Percentiles rank a stretch among this genome's conserved stretches.
phyloP scores from a whole-genome alignment of 1,140 invertebrate genomes.

The Pogonognathellus flavescens region DNA sequence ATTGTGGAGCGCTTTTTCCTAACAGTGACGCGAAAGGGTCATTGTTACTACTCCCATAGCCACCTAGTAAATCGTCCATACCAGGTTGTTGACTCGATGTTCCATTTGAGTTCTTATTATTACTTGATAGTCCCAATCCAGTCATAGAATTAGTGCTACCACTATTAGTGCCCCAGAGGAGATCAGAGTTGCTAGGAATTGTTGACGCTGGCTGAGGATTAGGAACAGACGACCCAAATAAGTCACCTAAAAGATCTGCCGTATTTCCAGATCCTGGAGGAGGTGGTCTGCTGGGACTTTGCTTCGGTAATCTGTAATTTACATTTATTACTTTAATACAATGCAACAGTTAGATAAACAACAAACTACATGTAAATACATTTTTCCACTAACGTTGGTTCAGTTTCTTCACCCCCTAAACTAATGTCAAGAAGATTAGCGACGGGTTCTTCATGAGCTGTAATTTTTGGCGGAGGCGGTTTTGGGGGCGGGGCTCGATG shows the following conservation, averaged over 20 bases:
- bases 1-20: constrained; percentile 50
- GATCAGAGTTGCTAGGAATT: constrained; percentile 42
- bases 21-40: constrained; percentile 58
- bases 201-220: constrained; percentile 25
- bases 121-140: neutral
- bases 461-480: constrained; percentile 59
- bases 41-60: neutral
- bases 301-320: constrained; percentile 12
- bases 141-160: constrained; percentile 11
- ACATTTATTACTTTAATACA: neutral
- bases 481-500: constrained; percentile 50
- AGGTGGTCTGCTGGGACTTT: constrained; percentile 3
- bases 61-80: constrained; percentile 49
- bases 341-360: neutral
- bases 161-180: constrained; percentile 51
- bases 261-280: constrained; percentile 14
- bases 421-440: constrained; percentile 57
- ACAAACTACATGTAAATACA: neutral
- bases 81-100: constrained; percentile 4
- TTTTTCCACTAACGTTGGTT: neutral
- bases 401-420: constrained; percentile 34
- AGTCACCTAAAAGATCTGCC: constrained; percentile 54
- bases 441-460: constrained; percentile 47
- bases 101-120: constrained; percentile 6
- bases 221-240: constrained; percentile 55